These are phyloP conservation scores for Opisthograptis luteolata DNA, from an alignment of 2,888 invertebrate species.

Conservation along the genomic window DNA sequence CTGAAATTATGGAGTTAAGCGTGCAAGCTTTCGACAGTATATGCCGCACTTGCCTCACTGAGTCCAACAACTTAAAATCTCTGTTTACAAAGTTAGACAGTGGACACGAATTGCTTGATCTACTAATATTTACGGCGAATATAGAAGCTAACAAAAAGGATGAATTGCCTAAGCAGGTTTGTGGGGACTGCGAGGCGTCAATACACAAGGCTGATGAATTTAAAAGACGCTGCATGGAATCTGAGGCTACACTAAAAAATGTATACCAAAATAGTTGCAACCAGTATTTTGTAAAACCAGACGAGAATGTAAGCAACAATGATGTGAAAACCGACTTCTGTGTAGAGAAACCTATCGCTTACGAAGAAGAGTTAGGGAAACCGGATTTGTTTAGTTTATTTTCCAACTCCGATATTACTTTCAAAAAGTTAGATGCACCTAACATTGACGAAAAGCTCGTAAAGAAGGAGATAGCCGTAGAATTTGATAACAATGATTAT, in stretches of 20 bases:
- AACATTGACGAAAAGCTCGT: slow-evolving; percentile 5
- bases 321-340: slow-evolving; percentile 3
- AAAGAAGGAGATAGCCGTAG: slow-evolving; percentile 10
- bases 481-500: slow-evolving; percentile 28
- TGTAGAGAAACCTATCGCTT: slow-evolving; percentile 20
- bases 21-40: slow-evolving; percentile 48
- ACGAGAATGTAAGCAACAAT: slow-evolving; percentile 16
- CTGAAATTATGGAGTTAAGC: slow-evolving; percentile 44
- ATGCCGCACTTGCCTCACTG: slow-evolving; percentile 64
- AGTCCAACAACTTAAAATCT: slow-evolving; percentile 55
- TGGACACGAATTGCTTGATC: slow-evolving; percentile 53
- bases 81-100: slow-evolving; percentile 53
- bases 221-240: slow-evolving; percentile 63
- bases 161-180: slow-evolving; percentile 67
- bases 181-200: slow-evolving; percentile 59
- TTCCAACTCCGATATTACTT: slow-evolving; percentile 5
- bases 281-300: slow-evolving; percentile 24
- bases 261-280: slow-evolving; percentile 38
- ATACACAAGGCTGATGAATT: slow-evolving; percentile 64
- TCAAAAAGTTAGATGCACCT: slow-evolving; percentile 7
- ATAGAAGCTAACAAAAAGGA: slow-evolving; percentile 56
- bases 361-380: slow-evolving; percentile 16
- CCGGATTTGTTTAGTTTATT: slow-evolving; percentile 13
- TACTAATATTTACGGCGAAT: slow-evolving; percentile 59
- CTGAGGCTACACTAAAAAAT: slow-evolving; percentile 57